Base-by-base conservation (phyloP, 2,888 invertebrate species). In the Sminthurides aquaticus region DNA sequence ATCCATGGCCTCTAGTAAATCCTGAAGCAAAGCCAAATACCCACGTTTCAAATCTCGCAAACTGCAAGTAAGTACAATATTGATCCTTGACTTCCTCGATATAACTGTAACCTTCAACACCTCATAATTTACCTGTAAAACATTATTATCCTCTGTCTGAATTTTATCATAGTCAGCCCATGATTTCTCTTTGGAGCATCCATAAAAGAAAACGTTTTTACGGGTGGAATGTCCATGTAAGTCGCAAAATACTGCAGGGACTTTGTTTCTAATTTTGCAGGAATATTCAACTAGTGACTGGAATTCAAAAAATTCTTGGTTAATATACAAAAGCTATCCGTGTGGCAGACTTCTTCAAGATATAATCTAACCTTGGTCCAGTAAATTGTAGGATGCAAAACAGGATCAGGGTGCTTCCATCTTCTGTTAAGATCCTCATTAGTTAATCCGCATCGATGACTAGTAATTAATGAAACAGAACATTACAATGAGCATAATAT, bases 161-260 rank as follows among this genome's bases (percentile, higher is more conserved):
- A 48, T 49, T 2, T 70, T 64, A 61, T 74, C 74, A 8, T 60
- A 60, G 3, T n/a, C 56, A 11, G 43, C 24, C 74, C 74, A 74
- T 5, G 74, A 74, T 25, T 67, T 64, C 18, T 69, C 65, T 49
- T 24, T 67, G 1, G 74, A 74, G 63, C 97, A 97, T 73, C 97
- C 97, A 78, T 95, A 98, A 76, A 96, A 87, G 79, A 98, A 98
- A 76, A 95, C 88, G 79, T 97, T 97, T 80, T 95, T 92, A 79
- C 89, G 90, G 71, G 95, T 83, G 29, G 96, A 96, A 81, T 98
- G 98, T 48, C 93, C 94, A 79, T 95, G 95, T 75, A 94, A 84
- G 81, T 95, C 95, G 78, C 93, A 89, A 78, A 91, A 94, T 84
- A 93, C 29, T 0, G 59, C 58, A 2, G 68, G 70, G 1, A 59